Base-by-base conservation (phyloP, 2,113 vertebrate genomes). In the Clarias batrachus region DNA sequence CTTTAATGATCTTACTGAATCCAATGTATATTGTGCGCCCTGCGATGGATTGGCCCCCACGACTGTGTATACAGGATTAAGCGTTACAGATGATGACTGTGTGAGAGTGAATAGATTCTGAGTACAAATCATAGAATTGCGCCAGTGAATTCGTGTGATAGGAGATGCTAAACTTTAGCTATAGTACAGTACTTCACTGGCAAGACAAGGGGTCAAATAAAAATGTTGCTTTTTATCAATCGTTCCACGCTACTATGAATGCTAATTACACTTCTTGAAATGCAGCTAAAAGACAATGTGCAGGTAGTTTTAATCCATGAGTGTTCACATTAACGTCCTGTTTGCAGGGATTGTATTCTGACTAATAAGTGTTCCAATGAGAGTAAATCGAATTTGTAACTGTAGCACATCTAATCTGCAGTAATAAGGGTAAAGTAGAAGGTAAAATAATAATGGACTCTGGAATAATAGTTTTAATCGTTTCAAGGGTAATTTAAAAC, bases 341-440 rank as follows among this genome's bases (percentile, higher is more conserved):
- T 87, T 86, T 48, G 54, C 78, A 74, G 76, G 85, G 41, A 88
- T 87, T 89, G 87, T 86, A 86, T 81, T 86, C 82, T 77, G 80
- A 82, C 48, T 81, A 62, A 86, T 78, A 84, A 85, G 86, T 66
- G 71, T 86, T 73, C 81, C 74, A 71, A 83, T 82, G 27, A 85
- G 84, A 73, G 33, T 82, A 87, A 89, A 89, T 89, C 82, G 56
- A 88, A 90, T 88, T 84, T 88, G 52, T 81, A 79, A 66, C 25
- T 74, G 21, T 25, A 25, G 23, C 10, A 48, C n/a, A 65, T 87
- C 87, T 88, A 88, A 85, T 90, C 77, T 85, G 56, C 57, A 14
- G 0, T 87, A 85, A 90, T 87, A 83, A 80, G 78, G 65, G 25
- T 88, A 84, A 79, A 87, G 85, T 83, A 62, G 27, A 66, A 85